Evolutionary conservation across 2,113 vertebrate species (phyloP).

Genomic region (Coptodon bakossiorum): DNA sequence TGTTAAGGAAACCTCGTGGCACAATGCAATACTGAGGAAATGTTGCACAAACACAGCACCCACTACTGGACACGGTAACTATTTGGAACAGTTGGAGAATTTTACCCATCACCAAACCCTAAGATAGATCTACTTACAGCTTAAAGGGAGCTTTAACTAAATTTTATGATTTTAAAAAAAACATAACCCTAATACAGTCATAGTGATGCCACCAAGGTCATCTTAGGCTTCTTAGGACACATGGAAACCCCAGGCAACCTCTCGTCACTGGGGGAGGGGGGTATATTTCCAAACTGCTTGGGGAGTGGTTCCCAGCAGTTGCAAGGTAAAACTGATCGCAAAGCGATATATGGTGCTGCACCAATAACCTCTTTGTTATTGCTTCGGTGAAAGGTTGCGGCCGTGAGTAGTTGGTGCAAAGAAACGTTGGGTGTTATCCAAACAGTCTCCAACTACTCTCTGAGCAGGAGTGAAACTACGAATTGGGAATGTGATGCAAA

Average conservation of each 20-base stretch:
- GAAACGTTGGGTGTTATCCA: background rate
- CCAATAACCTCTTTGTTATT: background rate
- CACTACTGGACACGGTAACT: background rate
- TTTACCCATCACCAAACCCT: background rate
- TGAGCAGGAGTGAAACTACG: background rate
- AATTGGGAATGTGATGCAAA: background rate
- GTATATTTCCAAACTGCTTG: background rate
- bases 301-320: background rate
- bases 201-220: background rate
- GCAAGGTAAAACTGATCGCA: background rate
- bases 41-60: background rate
- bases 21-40: background rate
- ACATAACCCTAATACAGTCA: background rate
- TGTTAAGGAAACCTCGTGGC: background rate
- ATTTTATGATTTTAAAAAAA: background rate
- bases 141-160: background rate
- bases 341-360: background rate
- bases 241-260: background rate
- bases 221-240: background rate
- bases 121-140: background rate
- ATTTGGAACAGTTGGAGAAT: background rate
- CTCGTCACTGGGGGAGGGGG: background rate
- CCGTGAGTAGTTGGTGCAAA: background rate
- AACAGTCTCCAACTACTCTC: background rate
- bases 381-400: background rate